phyloP scores from a whole-genome alignment of 2,888 invertebrate species.

The Limnephilus auricula region DNA sequence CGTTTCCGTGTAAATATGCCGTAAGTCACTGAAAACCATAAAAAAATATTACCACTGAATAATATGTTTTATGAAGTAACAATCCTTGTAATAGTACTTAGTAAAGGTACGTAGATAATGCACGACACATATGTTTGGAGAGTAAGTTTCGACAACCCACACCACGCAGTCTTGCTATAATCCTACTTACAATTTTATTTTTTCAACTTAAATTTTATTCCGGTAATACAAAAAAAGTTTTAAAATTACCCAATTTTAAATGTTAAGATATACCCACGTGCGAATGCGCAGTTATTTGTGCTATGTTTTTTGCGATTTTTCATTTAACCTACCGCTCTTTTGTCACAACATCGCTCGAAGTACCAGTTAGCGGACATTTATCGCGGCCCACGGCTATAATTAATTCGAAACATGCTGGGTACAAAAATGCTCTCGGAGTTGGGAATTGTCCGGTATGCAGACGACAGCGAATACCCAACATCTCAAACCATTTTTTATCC shows the following conservation, averaged over 20 bases:
- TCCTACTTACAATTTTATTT: not conserved
- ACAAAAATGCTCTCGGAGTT: slow-evolving; percentile 47
- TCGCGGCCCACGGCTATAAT: slow-evolving; percentile 48
- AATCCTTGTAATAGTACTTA: not conserved
- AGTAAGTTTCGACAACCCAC: too few species aligned
- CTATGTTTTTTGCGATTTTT: slow-evolving; percentile 47
- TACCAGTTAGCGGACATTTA: slow-evolving; percentile 50
- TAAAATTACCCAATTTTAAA: slow-evolving; percentile 1
- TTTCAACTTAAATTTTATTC: not conserved
- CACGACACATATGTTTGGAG: not conserved
- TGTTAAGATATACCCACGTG: slow-evolving; percentile 22
- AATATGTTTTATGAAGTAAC: not conserved
- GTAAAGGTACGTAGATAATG: not conserved
- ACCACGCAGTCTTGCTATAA: not conserved
- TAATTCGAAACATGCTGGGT: slow-evolving; percentile 49
- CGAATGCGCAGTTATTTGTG: slow-evolving; percentile 25
- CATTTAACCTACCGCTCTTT: slow-evolving; percentile 47
- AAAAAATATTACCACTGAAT: not conserved
- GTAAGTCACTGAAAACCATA: not conserved
- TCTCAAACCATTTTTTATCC: slow-evolving; percentile 36
- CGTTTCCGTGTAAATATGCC: not conserved
- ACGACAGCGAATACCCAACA: slow-evolving; percentile 45
- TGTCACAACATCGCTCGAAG: slow-evolving; percentile 47
- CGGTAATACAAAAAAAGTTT: not conserved
- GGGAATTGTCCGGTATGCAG: slow-evolving; percentile 55